A percentile compares a stretch with the other conserved stretches of the same genome.
Conservation (phyloP, 23 tunicate species). For the Ascidia mentula region DNA sequence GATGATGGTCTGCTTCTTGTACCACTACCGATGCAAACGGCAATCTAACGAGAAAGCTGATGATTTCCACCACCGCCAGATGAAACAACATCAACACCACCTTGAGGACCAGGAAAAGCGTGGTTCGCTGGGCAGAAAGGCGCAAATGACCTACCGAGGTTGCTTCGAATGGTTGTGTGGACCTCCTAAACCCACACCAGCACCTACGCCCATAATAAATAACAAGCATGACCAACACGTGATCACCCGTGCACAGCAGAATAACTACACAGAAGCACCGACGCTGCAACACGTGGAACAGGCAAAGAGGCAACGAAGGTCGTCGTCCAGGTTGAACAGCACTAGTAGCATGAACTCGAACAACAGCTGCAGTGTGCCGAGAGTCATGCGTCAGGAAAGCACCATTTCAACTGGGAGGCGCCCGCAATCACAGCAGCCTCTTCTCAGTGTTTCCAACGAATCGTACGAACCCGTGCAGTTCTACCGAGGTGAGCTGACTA, state of each 20-base stretch:
- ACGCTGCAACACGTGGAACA: slow-evolving; percentile 15
- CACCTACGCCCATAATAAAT: slow-evolving; percentile 24
- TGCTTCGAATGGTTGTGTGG: slow-evolving; percentile 16
- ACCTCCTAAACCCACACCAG: slow-evolving; percentile 28
- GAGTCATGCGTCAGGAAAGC: slow-evolving; percentile 10
- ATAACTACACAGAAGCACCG: slow-evolving; percentile 54
- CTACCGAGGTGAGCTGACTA: background rate
- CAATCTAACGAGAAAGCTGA: background rate
- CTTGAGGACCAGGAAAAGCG: slow-evolving; percentile 19
- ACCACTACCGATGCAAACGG: slow-evolving; percentile 5
- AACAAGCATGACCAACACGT: slow-evolving; percentile 14
- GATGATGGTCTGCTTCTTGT: background rate
- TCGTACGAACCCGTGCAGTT: background rate
- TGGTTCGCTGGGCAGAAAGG: slow-evolving; percentile 24
- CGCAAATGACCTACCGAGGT: slow-evolving; percentile 3
- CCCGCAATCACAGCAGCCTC: background rate
- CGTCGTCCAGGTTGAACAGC: slow-evolving; percentile 45
- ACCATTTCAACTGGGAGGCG: background rate
- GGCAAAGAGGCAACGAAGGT: slow-evolving; percentile 10
- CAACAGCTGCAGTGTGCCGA: background rate
- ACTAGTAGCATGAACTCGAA: slow-evolving; percentile 36
- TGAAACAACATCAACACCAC: slow-evolving; percentile 19
- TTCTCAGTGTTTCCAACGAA: slow-evolving; percentile 1
- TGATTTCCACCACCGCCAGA: slow-evolving; percentile 35
- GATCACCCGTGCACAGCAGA: slow-evolving; percentile 9